Percentiles rank a stretch among this genome's conserved stretches.
phyloP scores from a whole-genome alignment of 2,797 vertebrate species.

The Crocodylus rhombifer region DNA sequence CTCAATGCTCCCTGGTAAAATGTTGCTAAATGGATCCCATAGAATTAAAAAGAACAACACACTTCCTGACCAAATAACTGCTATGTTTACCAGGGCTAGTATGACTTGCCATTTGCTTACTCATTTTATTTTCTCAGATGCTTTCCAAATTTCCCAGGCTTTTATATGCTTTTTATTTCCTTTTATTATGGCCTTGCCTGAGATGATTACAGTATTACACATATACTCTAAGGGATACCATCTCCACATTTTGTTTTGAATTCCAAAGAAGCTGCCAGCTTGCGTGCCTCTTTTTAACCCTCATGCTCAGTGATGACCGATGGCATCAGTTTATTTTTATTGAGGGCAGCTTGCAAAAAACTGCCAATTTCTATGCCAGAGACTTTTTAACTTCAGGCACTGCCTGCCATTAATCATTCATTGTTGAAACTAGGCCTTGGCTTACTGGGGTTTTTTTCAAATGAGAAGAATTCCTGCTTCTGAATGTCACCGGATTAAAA shows the following conservation, averaged over 20 bases:
- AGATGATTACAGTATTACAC: not conserved
- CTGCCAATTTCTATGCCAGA: not conserved
- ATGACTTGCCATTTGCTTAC: not conserved
- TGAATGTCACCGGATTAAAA: conserved; percentile 13
- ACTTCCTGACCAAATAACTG: not conserved
- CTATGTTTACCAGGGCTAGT: not conserved
- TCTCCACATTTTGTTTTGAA: not conserved
- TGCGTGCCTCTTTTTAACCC: not conserved
- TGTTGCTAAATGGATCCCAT: no score
- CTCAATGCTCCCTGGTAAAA: no score
- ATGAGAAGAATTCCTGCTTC: not conserved
- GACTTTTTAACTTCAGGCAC: not conserved
- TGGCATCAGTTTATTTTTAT: not conserved
- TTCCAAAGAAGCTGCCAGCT: not conserved
- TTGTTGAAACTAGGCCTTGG: not conserved
- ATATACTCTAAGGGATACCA: not conserved
- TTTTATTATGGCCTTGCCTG: not conserved
- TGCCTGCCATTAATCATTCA: not conserved
- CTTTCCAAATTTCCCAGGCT: not conserved
- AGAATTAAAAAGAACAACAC: no score
- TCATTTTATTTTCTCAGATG: not conserved
- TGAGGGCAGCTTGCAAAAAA: not conserved
- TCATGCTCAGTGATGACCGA: not conserved
- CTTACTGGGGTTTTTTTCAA: not conserved
- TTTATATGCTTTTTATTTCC: not conserved